Percentiles rank a stretch among this genome's conserved stretches.
phyloP scores from a whole-genome alignment of 1,140 invertebrate genomes.

The Hermetia illucens region DNA sequence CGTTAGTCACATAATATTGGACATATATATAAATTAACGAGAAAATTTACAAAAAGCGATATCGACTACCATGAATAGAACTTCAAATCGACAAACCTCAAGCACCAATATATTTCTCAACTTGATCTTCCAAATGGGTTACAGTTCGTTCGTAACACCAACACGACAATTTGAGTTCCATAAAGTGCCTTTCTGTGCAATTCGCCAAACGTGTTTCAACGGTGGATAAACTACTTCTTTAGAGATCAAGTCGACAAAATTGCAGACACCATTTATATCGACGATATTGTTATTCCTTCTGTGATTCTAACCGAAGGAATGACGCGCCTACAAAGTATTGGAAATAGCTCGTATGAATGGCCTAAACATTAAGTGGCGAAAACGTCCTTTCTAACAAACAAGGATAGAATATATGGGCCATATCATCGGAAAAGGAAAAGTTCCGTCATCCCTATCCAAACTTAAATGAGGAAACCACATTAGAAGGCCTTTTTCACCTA shows the following conservation, averaged over 20 bases:
- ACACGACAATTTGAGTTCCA: constrained; percentile 27
- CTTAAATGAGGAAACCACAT: too few species aligned
- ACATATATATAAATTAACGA: too few species aligned
- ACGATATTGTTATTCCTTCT: constrained; percentile 14
- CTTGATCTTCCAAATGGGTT: constrained; percentile 32
- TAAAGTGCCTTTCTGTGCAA: constrained; percentile 28
- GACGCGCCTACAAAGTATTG: neutral
- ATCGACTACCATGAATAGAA: constrained; percentile 29
- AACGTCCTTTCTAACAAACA: constrained; percentile 31
- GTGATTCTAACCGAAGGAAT: constrained; percentile 15
- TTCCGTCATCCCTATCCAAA: constrained; percentile 14
- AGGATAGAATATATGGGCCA: constrained; percentile 16
- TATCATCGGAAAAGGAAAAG: constrained; percentile 5
- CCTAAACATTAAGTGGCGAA: constrained; percentile 32
- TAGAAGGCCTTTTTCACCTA: too few species aligned
- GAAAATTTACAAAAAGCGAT: constrained; percentile 30
- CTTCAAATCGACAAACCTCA: constrained; percentile 28
- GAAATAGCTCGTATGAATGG: constrained; percentile 14
- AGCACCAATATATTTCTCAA: constrained; percentile 22
- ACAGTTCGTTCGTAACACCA: constrained; percentile 29
- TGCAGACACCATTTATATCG: constrained; percentile 11
- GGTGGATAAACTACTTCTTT: constrained; percentile 14
- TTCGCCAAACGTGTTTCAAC: constrained; percentile 14
- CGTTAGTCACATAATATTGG: constrained; percentile 30
- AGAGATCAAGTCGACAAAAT: constrained; percentile 3